Evolutionary conservation across 2,888 invertebrate species (phyloP), one percentile per base, ranked within the genome.

Genomic region (Magallana nippona): DNA sequence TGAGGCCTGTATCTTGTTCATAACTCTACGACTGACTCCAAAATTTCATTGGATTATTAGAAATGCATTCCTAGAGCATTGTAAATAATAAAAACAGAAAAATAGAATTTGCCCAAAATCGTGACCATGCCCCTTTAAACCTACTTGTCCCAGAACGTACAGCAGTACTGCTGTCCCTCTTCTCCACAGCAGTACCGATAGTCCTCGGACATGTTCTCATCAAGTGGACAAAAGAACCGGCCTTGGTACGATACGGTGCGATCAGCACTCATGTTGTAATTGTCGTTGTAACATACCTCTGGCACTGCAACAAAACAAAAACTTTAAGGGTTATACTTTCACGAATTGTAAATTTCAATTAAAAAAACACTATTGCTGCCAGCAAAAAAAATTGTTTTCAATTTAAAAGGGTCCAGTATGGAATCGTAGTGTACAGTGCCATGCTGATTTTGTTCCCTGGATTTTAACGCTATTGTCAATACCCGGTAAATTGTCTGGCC

Each of bases 281-380:
- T 71, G 27, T 71, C 71, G 27, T 71, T 71, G 71, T 71, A 71
- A 17, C 71, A 71, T 27, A 71, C 22, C 71, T 27, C 71, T 71
- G 71, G 71, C 22, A 71, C 71, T 71, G 13, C 27, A 27, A 3
- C 15, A 27, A 27, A 71, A 27, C 22, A 32, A 10, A 10, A 27
- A 13, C 27, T 22, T 22, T 10, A 22, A 22, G 22, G 8, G 44
- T 5, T 44, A n/a, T 2, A 44, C 15, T 22, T 71, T 13, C 8
- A 32, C 2, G 19, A 27, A 22, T 15, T 19, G n/a, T 11, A 11
- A 22, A n/a, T 22, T 62, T 11, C n/a, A 19, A 17, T 62, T 44
- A 44, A 62, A 22, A 62, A 5, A 19, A 27, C 27, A 27, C 2
- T 27, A 27, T 27, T 27, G 27, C 2, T 27, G 27, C 27, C 27